Evolutionary conservation across 2,113 vertebrate species (phyloP), one percentile per base, ranked within the genome.

Genomic region (Oryzias melastigma): DNA sequence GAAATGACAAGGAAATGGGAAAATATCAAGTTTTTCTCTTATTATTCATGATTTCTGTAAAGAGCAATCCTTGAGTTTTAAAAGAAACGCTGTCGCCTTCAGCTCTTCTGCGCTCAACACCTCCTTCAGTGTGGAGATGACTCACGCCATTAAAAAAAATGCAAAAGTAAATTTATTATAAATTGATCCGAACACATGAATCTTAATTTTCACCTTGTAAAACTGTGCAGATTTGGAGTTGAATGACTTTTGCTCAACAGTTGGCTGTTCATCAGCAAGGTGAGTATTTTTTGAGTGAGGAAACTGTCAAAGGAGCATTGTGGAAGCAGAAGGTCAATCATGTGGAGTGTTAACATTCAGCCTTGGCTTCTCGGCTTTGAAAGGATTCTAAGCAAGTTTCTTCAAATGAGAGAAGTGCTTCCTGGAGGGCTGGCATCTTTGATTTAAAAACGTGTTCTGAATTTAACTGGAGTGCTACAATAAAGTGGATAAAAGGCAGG

Each of bases 381-480:
- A 82, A 73, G 64, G 71, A 82, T 85, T 82, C 79, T 81, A 72
- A 80, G 76, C 59, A 81, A 72, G 75, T 87, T 83, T 81, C 78
- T 84, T 79, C 78, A 82, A 78, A 82, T 84, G 74, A 84, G 85
- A 85, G 78, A 56, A 43, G 62, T 29, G 57, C 57, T 71, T 79
- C 65, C 68, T 78, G 76, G 80, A 83, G 75, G 57, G 74, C 25
- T 76, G 55, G 80, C 64, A 86, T 81, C 84, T 86, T 85, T 88
- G 78, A 88, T 80, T 77, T 49, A 56, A 65, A 65, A 80, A 86
- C 83, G 86, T 86, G 82, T 86, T 81, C 69, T 61, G 84, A 83
- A 88, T 85, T 53, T 75, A 71, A 83, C 78, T 49, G 68, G 54
- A 57, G 62, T 25, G 47, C 55, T 43, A 71, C 59, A 70, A 66